These are phyloP conservation scores for Athene noctua DNA, from an alignment of 2,113 vertebrate genomes.

Conservation along the genomic window DNA sequence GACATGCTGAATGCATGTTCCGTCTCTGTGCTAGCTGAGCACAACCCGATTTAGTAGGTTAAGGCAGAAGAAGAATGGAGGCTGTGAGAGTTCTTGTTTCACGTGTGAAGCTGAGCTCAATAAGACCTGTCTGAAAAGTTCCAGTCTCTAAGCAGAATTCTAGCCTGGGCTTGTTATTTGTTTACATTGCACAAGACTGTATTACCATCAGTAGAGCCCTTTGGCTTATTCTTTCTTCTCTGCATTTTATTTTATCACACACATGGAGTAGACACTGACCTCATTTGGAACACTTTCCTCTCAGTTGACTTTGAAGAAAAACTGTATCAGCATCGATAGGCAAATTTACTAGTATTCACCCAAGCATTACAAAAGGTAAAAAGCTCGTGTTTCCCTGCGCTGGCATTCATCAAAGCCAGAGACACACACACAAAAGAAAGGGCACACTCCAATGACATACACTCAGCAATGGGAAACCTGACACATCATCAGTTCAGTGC, in stretches of 20 bases:
- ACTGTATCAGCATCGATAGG: conserved; percentile 51
- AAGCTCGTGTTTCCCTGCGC: conserved; percentile 38
- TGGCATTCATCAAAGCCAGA: conserved; percentile 54
- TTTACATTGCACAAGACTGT: conserved; percentile 7
- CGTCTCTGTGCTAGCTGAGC: background rate
- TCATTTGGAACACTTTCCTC: conserved; percentile 55
- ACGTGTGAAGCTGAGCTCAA: background rate
- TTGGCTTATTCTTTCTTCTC: conserved; percentile 1
- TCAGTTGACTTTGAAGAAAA: conserved; percentile 65
- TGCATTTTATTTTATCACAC: conserved; percentile 47
- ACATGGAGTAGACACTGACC: conserved; percentile 10
- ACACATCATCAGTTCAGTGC: background rate
- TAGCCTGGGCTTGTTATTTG: conserved; percentile 25
- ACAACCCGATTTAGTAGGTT: background rate
- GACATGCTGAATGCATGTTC: background rate
- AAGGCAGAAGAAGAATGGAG: background rate
- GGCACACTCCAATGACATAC: conserved; percentile 48
- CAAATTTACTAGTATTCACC: conserved; percentile 51
- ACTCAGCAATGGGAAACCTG: conserved; percentile 27
- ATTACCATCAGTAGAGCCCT: background rate
- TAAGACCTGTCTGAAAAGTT: background rate
- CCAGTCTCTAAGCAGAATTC: conserved; percentile 48
- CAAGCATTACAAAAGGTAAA: conserved; percentile 63
- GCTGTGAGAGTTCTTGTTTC: background rate
- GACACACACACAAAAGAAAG: conserved; percentile 41